Conservation (phyloP, 2,113 vertebrate genomes). For the Poeciliopsis occidentalis region DNA sequence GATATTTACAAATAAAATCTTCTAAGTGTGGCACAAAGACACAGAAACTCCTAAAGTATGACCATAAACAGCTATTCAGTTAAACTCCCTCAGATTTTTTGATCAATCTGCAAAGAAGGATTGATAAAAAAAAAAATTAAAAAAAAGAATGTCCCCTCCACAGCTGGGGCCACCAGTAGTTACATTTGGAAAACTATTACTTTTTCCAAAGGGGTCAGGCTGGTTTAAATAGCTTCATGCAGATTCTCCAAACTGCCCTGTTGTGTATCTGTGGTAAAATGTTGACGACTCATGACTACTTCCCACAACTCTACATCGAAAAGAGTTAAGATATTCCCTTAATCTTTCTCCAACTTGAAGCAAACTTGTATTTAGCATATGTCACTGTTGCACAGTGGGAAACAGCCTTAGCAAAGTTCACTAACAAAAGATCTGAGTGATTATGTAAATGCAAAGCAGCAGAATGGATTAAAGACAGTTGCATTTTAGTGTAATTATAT, state of each 20-base stretch:
- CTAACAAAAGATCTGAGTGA: background rate
- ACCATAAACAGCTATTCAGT: background rate
- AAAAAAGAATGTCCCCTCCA: too few species aligned
- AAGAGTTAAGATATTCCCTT: background rate
- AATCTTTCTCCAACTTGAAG: background rate
- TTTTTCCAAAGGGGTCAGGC: background rate
- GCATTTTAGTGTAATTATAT: background rate
- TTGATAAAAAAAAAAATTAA: background rate
- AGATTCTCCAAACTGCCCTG: background rate
- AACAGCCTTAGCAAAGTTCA: background rate
- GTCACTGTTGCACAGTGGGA: background rate
- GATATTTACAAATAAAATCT: background rate
- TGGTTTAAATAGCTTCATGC: too few species aligned
- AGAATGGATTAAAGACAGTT: background rate
- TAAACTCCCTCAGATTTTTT: background rate
- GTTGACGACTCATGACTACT: background rate
- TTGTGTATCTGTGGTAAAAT: background rate
- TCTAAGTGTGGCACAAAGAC: background rate
- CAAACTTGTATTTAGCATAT: background rate
- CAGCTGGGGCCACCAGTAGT: background rate
- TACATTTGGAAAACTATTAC: background rate
- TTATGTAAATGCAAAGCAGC: constrained; percentile 5
- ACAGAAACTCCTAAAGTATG: background rate
- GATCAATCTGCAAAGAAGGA: background rate
- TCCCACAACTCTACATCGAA: background rate